Percentiles rank a stretch among this genome's conserved stretches.
Conservation (phyloP, 2,888 invertebrate genomes). For the Nipponacmea schrenckii region DNA sequence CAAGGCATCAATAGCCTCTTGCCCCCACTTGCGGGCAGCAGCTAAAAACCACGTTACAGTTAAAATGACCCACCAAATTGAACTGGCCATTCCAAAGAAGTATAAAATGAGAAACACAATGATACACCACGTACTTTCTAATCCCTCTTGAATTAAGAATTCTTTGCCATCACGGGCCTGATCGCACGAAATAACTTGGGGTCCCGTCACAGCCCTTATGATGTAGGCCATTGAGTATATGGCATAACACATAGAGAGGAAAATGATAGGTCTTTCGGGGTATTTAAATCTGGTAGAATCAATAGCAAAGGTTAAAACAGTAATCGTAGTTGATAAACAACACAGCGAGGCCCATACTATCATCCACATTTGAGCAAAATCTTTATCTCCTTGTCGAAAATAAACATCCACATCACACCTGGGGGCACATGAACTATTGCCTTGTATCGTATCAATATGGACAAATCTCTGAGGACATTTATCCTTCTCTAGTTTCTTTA, state of each 20-base stretch:
- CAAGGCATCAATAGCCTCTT: constrained; percentile 68
- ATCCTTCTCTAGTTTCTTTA: constrained; percentile 16
- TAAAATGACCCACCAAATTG: constrained; percentile 74
- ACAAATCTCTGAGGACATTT: constrained; percentile 60
- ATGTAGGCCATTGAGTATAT: constrained; percentile 68
- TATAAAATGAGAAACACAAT: constrained; percentile 79
- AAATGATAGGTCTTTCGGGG: constrained; percentile 69
- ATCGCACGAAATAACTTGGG: constrained; percentile 71
- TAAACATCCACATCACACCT: constrained; percentile 77
- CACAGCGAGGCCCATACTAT: constrained; percentile 82
- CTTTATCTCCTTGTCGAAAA: constrained; percentile 77
- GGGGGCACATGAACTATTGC: constrained; percentile 63
- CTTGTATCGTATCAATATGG: constrained; percentile 49
- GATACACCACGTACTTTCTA: constrained; percentile 75
- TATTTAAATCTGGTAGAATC: constrained; percentile 68
- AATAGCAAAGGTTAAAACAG: constrained; percentile 67
- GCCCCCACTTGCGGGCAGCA: constrained; percentile 68
- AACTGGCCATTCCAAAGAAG: constrained; percentile 83
- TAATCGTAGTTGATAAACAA: constrained; percentile 70
- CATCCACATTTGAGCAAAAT: constrained; percentile 79
- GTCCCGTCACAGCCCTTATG: constrained; percentile 63
- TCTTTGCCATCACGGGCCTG: constrained; percentile 70
- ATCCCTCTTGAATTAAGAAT: constrained; percentile 70
- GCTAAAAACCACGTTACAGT: constrained; percentile 69
- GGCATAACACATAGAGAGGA: constrained; percentile 67